phyloP scores from a whole-genome alignment of 2,888 invertebrate species.

The Eutolmus rufibarbis region DNA sequence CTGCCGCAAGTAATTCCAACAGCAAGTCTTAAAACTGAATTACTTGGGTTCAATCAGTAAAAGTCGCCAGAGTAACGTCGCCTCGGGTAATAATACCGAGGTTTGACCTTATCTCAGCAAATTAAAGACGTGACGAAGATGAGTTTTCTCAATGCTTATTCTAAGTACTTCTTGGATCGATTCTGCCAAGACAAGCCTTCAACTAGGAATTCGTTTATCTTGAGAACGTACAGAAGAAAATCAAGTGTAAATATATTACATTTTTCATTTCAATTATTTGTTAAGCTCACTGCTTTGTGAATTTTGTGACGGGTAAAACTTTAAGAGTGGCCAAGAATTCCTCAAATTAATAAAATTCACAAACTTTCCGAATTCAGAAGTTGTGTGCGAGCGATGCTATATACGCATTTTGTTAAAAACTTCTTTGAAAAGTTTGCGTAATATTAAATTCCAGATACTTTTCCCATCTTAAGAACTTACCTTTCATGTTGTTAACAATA shows the following conservation, averaged over 20 bases:
- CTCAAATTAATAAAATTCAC: neutral
- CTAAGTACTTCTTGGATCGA: neutral
- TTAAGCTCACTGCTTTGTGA: neutral
- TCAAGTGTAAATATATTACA: neutral
- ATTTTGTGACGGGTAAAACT: neutral
- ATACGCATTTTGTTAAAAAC: neutral
- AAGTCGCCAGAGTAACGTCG: neutral
- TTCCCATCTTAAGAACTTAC: neutral
- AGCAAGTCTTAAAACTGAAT: neutral
- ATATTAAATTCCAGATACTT: neutral
- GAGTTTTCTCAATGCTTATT: neutral
- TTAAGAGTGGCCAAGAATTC: neutral
- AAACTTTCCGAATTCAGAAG: neutral
- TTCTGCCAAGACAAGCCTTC: neutral
- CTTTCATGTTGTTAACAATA: neutral
- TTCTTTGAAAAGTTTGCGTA: neutral
- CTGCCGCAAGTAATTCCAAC: neutral
- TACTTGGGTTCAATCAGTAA: neutral
- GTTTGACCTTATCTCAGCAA: neutral
- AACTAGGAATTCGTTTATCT: neutral
- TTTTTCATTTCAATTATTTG: neutral
- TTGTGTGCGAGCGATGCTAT: neutral
- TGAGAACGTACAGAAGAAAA: neutral
- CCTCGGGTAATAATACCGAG: neutral
- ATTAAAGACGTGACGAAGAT: neutral